Evolutionary conservation across 2,888 invertebrate genomes (phyloP), one percentile per base, ranked within the genome.

Genomic region (Pseudoips prasinana): DNA sequence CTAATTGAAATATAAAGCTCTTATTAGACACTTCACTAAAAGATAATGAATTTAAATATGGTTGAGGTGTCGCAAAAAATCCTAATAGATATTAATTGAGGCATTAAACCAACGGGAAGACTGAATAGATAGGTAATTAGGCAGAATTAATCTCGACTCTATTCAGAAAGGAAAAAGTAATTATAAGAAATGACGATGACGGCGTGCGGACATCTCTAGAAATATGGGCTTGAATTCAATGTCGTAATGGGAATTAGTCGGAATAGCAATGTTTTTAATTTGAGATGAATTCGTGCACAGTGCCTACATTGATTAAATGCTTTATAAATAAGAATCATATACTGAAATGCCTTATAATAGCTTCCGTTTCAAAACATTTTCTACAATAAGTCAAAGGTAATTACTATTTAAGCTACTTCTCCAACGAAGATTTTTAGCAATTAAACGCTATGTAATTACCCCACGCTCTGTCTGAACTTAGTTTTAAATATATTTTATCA

Each of bases 71-170:
- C 57, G 49, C 54, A 63, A 60, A 66, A 61, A 59, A 55, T 49
- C 58, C 34, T 64, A 69, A 72, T 67, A 65, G 61, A 64, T 67
- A 72, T 73, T 67, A 72, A 73, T 71, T 64, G 66, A 61, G 64
- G 64, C 62, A 60, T 70, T 59, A 60, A 63, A 58, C 44, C 55
- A 51, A 53, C 60, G 62, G 66, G 68, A 64, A 65, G 59, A 66
- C 68, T 76, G 73, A 79, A 79, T 77, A 75, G 76, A 74, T 77
- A 73, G 73, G 69, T 68, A 82, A 83, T 83, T 80, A 81, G 73
- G 66, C 55, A 56, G 66, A 65, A 80, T 80, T 79, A 75, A 79
- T 78, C 77, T 73, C 66, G 56, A 53, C 66, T 54, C 61, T 60
- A 51, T 57, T 58, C 63, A 57, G 59, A 61, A 62, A 61, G 41